A percentile compares a stretch with the other conserved stretches of the same genome.
phyloP scores from a whole-genome alignment of 1,140 invertebrate genomes.

The Dermatophagoides farinae region DNA sequence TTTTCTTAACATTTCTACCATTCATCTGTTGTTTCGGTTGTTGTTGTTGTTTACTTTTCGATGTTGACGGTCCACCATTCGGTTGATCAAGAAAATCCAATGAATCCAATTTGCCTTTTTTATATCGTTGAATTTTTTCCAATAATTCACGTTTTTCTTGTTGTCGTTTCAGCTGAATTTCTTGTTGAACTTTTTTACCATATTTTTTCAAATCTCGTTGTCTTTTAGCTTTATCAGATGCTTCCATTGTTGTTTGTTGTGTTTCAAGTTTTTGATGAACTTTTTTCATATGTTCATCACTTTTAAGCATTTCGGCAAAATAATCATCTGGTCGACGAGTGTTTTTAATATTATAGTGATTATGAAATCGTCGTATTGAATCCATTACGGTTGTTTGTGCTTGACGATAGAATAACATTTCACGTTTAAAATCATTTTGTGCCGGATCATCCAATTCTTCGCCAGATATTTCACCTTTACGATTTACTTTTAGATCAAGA shows the following conservation, averaged over 20 bases:
- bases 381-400: constrained; percentile 66
- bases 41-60: constrained; percentile 24
- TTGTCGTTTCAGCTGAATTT: constrained; percentile 53
- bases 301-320: constrained; percentile 97
- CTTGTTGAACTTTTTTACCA: constrained; percentile 60
- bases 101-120: constrained; percentile 53
- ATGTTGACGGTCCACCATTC: constrained; percentile 25
- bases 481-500: constrained; percentile 29
- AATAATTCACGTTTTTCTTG: constrained; percentile 27
- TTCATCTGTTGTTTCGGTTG: constrained; percentile 24
- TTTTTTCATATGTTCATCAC: constrained; percentile 93
- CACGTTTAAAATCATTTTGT: constrained; percentile 79
- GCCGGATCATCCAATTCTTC: constrained; percentile 45
- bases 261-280: constrained; percentile 55
- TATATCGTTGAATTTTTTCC: constrained; percentile 36
- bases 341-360: constrained; percentile 37
- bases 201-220: constrained; percentile 74
- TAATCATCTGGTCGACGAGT: constrained; percentile 82
- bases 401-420: constrained; percentile 73
- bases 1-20: constrained; percentile 23
- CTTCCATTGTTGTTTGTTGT: constrained; percentile 58
- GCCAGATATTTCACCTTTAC: constrained; percentile 40
- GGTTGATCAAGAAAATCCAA: constrained; percentile 59
- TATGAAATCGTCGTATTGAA: constrained; percentile 48
- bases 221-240: constrained; percentile 68